A percentile compares a stretch with the other conserved stretches of the same genome.
Evolutionary conservation across 2,888 invertebrate genomes (phyloP).

Genomic region (Cryptosula pallasiana): DNA sequence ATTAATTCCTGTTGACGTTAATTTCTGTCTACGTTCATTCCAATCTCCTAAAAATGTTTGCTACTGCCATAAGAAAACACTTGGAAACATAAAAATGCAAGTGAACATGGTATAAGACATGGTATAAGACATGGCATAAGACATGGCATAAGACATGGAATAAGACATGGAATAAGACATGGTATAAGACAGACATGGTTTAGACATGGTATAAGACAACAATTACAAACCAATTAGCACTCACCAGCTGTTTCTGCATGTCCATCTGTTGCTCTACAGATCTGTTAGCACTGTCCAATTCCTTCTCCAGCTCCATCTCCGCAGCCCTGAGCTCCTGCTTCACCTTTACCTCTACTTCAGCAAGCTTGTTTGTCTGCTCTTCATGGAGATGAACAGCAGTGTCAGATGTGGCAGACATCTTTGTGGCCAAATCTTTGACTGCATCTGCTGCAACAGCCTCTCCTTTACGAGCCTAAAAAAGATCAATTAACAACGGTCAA

Average conservation of each 20-base stretch:
- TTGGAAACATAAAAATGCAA: no score
- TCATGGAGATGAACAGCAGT: conserved; percentile 37
- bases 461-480: conserved; percentile 37
- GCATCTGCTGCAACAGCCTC: conserved; percentile 41
- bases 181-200: no score
- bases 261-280: conserved; percentile 37
- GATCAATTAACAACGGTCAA: no score
- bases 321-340: conserved; percentile 23
- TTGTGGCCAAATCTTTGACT: conserved; percentile 38
- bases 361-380: conserved; percentile 32
- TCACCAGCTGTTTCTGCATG: conserved; percentile 42
- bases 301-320: conserved; percentile 32
- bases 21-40: no score
- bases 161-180: no score
- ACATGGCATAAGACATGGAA: no score
- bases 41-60: no score
- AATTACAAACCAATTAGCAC: conserved; percentile 17
- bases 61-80: no score
- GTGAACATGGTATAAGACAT: no score
- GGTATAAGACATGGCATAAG: no score
- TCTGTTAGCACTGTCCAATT: conserved; percentile 33
- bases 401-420: conserved; percentile 33
- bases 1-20: no score
- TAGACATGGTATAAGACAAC: no score
- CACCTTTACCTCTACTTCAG: conserved; percentile 11